These are phyloP conservation scores for Drosophila watanabei DNA, from an alignment of 1,140 invertebrate species.

Conservation along the genomic window DNA sequence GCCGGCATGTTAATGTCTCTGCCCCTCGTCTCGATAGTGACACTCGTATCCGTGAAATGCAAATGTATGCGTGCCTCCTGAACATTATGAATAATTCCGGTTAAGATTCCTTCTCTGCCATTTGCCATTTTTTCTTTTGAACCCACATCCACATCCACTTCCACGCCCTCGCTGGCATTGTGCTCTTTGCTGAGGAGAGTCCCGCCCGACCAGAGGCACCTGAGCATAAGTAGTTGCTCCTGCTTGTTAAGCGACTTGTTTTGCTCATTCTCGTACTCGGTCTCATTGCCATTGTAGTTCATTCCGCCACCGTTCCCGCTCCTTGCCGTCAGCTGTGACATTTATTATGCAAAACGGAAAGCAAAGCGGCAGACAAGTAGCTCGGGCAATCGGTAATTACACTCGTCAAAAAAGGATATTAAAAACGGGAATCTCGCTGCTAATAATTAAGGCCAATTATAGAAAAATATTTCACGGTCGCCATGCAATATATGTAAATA, in stretches of 20 bases:
- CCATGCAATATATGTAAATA: too few species aligned
- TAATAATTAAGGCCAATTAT: too few species aligned
- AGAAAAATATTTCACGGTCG: background rate
- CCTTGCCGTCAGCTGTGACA: slow-evolving; percentile 58
- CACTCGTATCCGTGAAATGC: slow-evolving; percentile 80
- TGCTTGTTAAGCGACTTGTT: slow-evolving; percentile 74
- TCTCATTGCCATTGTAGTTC: slow-evolving; percentile 61
- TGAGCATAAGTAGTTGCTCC: slow-evolving; percentile 74
- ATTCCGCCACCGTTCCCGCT: slow-evolving; percentile 36
- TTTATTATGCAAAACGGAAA: slow-evolving; percentile 79
- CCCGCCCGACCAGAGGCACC: slow-evolving; percentile 37
- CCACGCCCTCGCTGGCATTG: slow-evolving; percentile 53
- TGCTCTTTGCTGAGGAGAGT: slow-evolving; percentile 27
- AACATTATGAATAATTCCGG: slow-evolving; percentile 83
- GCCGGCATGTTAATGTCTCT: slow-evolving; percentile 50
- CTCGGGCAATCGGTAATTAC: slow-evolving; percentile 34
- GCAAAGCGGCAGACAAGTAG: slow-evolving; percentile 67
- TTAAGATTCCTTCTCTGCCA: slow-evolving; percentile 75
- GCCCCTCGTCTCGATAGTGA: slow-evolving; percentile 72
- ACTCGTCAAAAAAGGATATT: background rate
- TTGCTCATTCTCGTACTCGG: slow-evolving; percentile 38
- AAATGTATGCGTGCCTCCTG: slow-evolving; percentile 83
- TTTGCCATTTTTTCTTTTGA: slow-evolving; percentile 56
- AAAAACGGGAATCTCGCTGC: background rate
- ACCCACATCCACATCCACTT: slow-evolving; percentile 13